phyloP scores from a whole-genome alignment of 2,797 vertebrate genomes.

The Pipistrellus kuhlii region DNA sequence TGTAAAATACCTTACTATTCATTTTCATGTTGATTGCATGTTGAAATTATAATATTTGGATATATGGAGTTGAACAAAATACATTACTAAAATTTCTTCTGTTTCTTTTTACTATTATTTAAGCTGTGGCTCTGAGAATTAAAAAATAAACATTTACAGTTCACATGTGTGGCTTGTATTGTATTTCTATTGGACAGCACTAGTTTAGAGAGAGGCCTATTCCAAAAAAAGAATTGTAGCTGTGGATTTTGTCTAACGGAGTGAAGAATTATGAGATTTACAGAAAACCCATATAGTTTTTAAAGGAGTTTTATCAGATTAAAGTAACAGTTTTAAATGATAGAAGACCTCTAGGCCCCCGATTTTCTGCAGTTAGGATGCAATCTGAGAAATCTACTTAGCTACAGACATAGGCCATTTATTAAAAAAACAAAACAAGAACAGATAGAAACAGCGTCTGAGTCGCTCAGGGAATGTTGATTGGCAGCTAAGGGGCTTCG shows the following conservation, averaged over 20 bases:
- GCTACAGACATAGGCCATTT: not conserved
- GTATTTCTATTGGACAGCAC: not conserved
- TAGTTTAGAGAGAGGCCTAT: not conserved
- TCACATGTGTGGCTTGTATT: not conserved
- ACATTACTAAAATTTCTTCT: conserved; percentile 4
- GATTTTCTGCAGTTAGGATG: not conserved
- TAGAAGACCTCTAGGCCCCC: not conserved
- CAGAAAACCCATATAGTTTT: not conserved
- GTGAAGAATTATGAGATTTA: not conserved
- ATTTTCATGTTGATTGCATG: not conserved
- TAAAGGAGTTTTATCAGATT: not conserved
- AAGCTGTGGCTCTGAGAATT: not conserved
- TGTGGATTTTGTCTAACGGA: conserved; percentile 4
- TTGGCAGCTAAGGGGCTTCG: too few relatives aligned
- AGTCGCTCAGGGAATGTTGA: too few relatives aligned
- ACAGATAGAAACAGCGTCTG: too few relatives aligned
- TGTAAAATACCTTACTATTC: not conserved
- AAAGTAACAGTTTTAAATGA: conserved; percentile 8
- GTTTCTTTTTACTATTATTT: not conserved
- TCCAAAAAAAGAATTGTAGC: not conserved
- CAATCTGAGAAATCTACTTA: not conserved
- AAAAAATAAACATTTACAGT: not conserved
- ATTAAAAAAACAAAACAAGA: not conserved
- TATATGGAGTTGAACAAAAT: conserved; percentile 28
- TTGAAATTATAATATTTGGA: conserved; percentile 23